Evolutionary conservation across 2,888 invertebrate species (phyloP).

Genomic region (Dione vanillae): DNA sequence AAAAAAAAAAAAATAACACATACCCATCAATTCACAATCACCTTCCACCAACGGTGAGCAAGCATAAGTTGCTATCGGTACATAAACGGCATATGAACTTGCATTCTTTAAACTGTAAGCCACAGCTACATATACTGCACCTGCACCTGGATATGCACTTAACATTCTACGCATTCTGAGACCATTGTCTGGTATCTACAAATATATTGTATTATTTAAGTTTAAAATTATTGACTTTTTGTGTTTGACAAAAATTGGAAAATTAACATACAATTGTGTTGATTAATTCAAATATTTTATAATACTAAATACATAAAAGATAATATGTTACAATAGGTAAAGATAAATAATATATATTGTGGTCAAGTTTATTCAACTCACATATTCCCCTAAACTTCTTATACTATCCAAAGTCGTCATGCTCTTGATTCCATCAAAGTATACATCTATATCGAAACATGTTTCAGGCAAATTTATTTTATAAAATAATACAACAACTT

Average conservation of each 20-base stretch:
- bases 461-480: slow-evolving; percentile 85
- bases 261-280: no score
- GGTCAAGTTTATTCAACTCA: slow-evolving; percentile 58
- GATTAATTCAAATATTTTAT: no score
- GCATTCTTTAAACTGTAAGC: slow-evolving; percentile 65
- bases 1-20: slow-evolving; percentile 49
- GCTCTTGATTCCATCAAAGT: slow-evolving; percentile 84
- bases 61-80: slow-evolving; percentile 87
- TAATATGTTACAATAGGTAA: no score
- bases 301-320: no score
- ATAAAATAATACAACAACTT: slow-evolving; percentile 80
- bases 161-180: slow-evolving; percentile 74
- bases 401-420: slow-evolving; percentile 86
- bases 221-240: neutral
- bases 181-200: slow-evolving; percentile 58
- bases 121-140: slow-evolving; percentile 84
- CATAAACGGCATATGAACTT: slow-evolving; percentile 85
- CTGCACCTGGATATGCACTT: slow-evolving; percentile 86
- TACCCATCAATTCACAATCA: slow-evolving; percentile 84
- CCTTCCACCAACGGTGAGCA: slow-evolving; percentile 80
- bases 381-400: slow-evolving; percentile 77
- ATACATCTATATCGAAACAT: slow-evolving; percentile 79
- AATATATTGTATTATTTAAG: neutral
- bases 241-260: no score
- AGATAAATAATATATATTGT: no score